phyloP scores from a whole-genome alignment of 2,888 invertebrate genomes.

The Prosapia bicincta region DNA sequence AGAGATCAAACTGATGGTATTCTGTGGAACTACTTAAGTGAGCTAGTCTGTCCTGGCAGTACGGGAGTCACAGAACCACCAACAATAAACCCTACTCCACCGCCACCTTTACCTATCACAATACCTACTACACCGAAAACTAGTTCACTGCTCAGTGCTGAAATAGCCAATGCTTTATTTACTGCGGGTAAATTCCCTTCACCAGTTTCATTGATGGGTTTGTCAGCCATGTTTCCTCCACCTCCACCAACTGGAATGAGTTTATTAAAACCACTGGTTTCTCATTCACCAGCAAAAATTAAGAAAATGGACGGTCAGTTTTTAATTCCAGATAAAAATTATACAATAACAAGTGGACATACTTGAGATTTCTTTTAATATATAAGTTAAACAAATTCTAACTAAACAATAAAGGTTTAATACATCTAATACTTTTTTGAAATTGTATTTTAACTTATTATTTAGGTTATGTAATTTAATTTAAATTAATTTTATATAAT shows the following conservation, averaged over 20 bases:
- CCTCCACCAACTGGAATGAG: conserved; percentile 7
- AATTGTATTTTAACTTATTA: too few species aligned
- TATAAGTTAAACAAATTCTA: neutral
- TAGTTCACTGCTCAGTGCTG: conserved; percentile 43
- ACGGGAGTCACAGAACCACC: conserved; percentile 22
- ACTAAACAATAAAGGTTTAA: neutral
- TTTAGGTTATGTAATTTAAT: neutral
- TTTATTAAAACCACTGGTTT: conserved; percentile 17
- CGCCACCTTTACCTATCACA: conserved; percentile 34
- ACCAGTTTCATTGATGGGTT: conserved; percentile 25
- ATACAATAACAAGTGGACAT: conserved; percentile 21
- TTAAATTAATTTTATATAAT: neutral
- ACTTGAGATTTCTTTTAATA: conserved; percentile 8
- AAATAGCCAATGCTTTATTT: conserved; percentile 64
- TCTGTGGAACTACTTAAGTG: conserved; percentile 75
- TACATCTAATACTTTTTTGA: too few species aligned
- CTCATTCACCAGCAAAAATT: conserved; percentile 13
- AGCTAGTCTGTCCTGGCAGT: conserved; percentile 64
- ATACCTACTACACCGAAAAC: conserved; percentile 37
- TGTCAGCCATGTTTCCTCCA: conserved; percentile 25
- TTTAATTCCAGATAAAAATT: conserved; percentile 11
- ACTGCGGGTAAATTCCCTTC: conserved; percentile 56
- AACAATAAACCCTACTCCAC: conserved; percentile 8
- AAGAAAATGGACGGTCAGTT: conserved; percentile 1
- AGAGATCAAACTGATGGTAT: conserved; percentile 72